Base-by-base conservation (phyloP, 2,113 vertebrate species). In the Dasyornis broadbenti region DNA sequence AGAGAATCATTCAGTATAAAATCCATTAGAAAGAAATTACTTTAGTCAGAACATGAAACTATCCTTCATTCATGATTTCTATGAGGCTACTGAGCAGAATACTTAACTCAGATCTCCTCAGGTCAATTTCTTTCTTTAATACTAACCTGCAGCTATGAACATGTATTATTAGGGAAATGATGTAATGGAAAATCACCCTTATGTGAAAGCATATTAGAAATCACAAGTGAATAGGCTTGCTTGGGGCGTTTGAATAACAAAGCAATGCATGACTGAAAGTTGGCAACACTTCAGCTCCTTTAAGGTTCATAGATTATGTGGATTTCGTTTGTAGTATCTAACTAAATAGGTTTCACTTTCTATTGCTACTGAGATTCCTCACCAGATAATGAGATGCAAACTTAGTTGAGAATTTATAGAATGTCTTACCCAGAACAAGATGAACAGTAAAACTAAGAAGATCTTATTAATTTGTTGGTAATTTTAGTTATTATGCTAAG, bases 101-200 rank as follows among this genome's bases (percentile, higher is more conserved):
- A 72, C 63, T 96, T 94, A 87, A 82, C 59, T 81, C 37, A 27
- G 27, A 39, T 75, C 22, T 95, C 78, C 91, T 94, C 59, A 69
- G 92, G 86, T 95, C 73, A 89, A 49, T 92, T 92, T 78, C 59
- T 95, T 82, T 86, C 86, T 93, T 88, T 95, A 94, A 94, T 66
- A 61, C 50, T 92, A 92, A 96, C 90, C 57, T 5, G 5, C 64
- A 95, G 96, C 91, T 94, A 90, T 82, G 83, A 95, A 83, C 73
- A 83, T 66, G 80, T 81, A 76, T 91, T 97, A 94, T 81, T 90
- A 96, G 77, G 91, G 75, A 91, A 96, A 89, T 87, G 89, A 85
- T 92, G 70, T 96, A 92, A 97, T 90, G 57, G 82, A 92, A 97
- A 97, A 95, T 93, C 90, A 92, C 81, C 75, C 83, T 95, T 88